A percentile compares a stretch with the other conserved stretches of the same genome.
phyloP scores from a whole-genome alignment of 2,888 invertebrate genomes.

The Noctua janthe region DNA sequence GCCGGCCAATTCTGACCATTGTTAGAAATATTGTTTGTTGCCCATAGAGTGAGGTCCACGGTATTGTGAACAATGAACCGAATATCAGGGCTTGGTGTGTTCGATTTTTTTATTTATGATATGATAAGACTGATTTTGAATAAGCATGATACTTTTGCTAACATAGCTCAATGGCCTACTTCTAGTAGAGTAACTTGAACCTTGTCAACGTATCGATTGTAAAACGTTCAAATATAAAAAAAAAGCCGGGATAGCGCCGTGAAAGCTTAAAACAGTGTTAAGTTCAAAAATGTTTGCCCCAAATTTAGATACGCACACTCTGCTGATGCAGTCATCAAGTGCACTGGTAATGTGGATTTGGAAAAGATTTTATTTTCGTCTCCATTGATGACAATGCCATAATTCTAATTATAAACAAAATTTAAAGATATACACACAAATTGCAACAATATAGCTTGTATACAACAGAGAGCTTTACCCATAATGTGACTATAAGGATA shows the following conservation, averaged over 20 bases:
- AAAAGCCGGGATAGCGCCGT: too few relatives aligned
- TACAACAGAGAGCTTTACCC: background rate
- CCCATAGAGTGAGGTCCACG: conserved; percentile 57
- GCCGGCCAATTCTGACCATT: conserved; percentile 74
- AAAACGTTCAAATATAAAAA: background rate
- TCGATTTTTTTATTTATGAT: conserved; percentile 47
- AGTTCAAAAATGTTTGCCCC: background rate
- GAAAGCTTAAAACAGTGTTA: background rate
- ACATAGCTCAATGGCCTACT: background rate
- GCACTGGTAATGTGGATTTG: background rate
- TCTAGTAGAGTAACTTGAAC: background rate
- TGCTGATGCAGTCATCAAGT: background rate
- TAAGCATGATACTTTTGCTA: background rate
- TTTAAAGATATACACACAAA: background rate
- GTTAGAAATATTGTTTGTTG: conserved; percentile 83
- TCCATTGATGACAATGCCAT: background rate
- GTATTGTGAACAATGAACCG: conserved; percentile 71
- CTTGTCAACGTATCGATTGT: background rate
- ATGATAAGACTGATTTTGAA: background rate
- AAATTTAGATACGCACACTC: background rate
- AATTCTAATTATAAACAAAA: background rate
- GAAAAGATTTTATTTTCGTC: background rate
- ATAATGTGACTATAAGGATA: background rate
- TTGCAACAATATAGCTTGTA: background rate
- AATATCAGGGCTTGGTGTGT: conserved; percentile 24